phyloP scores from a whole-genome alignment of 2,797 vertebrate species.

The Amblyopsis hoosieri region DNA sequence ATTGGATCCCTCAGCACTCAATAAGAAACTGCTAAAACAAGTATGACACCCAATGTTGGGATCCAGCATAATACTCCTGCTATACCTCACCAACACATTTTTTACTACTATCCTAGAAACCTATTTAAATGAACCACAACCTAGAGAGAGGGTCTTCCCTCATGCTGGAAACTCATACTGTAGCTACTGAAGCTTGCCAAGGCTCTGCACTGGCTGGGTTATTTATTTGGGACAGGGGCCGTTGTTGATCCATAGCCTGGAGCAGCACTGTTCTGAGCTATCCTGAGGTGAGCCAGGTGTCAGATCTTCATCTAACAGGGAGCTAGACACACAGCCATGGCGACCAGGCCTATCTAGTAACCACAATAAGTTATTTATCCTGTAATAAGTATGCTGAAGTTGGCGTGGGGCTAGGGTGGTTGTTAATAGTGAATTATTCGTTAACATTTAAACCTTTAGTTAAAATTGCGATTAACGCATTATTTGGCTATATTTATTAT shows the following conservation, averaged over 20 bases:
- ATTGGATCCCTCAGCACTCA: no score
- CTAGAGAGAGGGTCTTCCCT: slow-evolving; percentile 39
- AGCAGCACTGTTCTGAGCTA: slow-evolving; percentile 19
- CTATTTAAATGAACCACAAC: slow-evolving; percentile 21
- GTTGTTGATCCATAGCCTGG: slow-evolving; percentile 25
- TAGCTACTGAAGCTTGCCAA: slow-evolving; percentile 30
- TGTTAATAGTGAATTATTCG: no score
- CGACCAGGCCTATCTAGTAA: slow-evolving; percentile 1
- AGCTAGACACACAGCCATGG: not conserved
- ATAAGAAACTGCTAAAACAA: no score
- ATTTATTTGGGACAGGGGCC: slow-evolving; percentile 49
- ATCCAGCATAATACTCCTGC: not conserved
- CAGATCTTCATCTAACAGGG: slow-evolving; percentile 28
- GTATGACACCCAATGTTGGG: not conserved
- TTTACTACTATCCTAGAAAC: slow-evolving; percentile 7
- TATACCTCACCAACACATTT: not conserved
- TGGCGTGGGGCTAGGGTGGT: no score
- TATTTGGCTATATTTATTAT: no score
- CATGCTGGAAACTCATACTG: slow-evolving; percentile 32
- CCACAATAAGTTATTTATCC: no score
- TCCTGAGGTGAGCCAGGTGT: slow-evolving; percentile 48
- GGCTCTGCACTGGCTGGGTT: slow-evolving; percentile 22
- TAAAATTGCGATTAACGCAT: no score
- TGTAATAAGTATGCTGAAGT: no score
- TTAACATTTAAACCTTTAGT: no score